These are phyloP conservation scores for Drosophila ficusphila DNA, from an alignment of 1,140 invertebrate genomes.

Conservation along the genomic window DNA sequence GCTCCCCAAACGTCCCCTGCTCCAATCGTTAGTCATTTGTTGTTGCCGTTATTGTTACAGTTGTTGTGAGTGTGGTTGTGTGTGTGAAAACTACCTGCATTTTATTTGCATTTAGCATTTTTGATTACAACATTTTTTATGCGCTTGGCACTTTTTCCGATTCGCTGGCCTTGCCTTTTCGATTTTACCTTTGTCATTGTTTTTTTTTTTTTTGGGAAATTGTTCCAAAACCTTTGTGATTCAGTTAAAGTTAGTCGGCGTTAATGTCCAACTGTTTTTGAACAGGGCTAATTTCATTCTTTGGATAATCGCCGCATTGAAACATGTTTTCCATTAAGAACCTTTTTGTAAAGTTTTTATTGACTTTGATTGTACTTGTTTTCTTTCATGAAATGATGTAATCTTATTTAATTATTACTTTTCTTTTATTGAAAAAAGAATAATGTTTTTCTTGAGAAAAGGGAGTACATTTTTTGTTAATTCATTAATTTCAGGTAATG, in stretches of 20 bases:
- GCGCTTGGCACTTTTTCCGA: not conserved
- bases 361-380: not conserved
- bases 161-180: slow-evolving; percentile 19
- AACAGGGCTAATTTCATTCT: slow-evolving; percentile 35
- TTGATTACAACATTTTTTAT: slow-evolving; percentile 16
- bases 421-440: no score
- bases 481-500: no score
- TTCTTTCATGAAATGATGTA: no score
- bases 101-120: slow-evolving; percentile 51
- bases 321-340: slow-evolving; percentile 4
- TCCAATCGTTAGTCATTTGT: slow-evolving; percentile 24
- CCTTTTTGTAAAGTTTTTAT: not conserved
- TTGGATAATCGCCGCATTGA: slow-evolving; percentile 5
- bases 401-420: no score
- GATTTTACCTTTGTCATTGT: not conserved
- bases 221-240: slow-evolving; percentile 23
- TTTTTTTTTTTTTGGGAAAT: slow-evolving; percentile 9
- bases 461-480: no score
- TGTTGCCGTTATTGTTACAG: slow-evolving; percentile 40
- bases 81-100: slow-evolving; percentile 30
- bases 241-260: slow-evolving; percentile 10
- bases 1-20: not conserved
- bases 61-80: slow-evolving; percentile 6
- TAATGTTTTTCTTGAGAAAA: no score
- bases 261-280: slow-evolving; percentile 52